Base-by-base conservation (phyloP, 2,797 vertebrate species). In the Intellagama lesueurii region DNA sequence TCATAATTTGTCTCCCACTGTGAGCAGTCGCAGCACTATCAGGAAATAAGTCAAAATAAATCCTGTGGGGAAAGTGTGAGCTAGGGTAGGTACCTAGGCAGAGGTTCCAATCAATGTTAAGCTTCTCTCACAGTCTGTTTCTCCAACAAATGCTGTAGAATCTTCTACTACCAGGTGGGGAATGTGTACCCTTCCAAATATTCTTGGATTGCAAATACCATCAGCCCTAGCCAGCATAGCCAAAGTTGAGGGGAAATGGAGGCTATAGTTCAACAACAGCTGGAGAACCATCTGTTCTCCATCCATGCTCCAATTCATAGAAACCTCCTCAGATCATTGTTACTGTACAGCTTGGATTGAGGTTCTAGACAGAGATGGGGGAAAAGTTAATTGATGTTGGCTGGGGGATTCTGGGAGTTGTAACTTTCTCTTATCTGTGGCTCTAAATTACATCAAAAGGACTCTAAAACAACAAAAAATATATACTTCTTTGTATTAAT, bases 1-100 rank as follows among this genome's bases (percentile, higher is more conserved):
- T 95, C 89, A 76, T 89, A 70, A 92, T 94, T 92, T 91, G 83
- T 86, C 94, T 94, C 93, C 91, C 92, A 1, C 89, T 77, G 90
- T 83, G 28, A 64, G 83, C 80, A 91, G 88, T 89, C 73, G 82
- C 81, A 90, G 88, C 89, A 17, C 92, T 92, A 75, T 91, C 86
- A 40, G 93, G 89, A 81, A 72, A 85, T 24, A 84, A 83, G 84
- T 91, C 89, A 64, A 64, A 56, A 88, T 60, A 91, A 87, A 75
- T 88, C 52, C 66, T 22, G 91, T 90, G 88, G 83, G 90, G 93
- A 83, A 88, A 85, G 0, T 0, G 79, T 89, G 92, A 77, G 35
- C 85, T 3, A 0, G 52, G 22, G 9, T 30, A 24, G 8, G 1
- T 32, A 30, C 66, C 66, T 49, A 14, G 73, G 56, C 26, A 44